phyloP scores from a whole-genome alignment of 2,113 vertebrate genomes.

The Progne subis region DNA sequence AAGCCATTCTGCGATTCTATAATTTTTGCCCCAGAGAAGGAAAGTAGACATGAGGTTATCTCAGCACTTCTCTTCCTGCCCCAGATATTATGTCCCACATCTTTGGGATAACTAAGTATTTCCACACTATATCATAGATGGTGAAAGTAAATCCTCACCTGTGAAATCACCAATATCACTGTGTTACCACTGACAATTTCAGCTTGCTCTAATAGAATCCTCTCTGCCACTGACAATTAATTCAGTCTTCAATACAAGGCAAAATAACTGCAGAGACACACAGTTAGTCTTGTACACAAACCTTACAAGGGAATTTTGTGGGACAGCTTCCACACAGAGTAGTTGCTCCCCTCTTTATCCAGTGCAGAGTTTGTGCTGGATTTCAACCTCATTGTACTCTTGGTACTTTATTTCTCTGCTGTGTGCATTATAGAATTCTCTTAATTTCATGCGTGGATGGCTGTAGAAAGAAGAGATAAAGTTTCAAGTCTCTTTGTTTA shows the following conservation, averaged over 20 bases:
- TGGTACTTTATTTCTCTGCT: not conserved
- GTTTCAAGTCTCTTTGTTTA: conserved; percentile 29
- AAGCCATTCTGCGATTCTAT: too few relatives aligned
- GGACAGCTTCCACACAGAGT: not conserved
- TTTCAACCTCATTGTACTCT: not conserved
- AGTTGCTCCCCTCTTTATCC: not conserved
- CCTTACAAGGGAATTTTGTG: not conserved
- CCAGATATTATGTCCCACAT: not conserved
- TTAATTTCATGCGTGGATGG: conserved; percentile 5
- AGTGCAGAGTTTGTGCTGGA: not conserved
- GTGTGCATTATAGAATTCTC: not conserved
- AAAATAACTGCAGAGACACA: not conserved
- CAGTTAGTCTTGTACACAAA: not conserved
- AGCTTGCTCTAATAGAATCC: not conserved
- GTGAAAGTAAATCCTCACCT: not conserved
- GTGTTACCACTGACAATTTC: not conserved
- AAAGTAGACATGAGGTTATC: not conserved
- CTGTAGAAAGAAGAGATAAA: conserved; percentile 22
- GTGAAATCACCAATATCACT: not conserved
- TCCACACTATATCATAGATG: not conserved
- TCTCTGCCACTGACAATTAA: not conserved
- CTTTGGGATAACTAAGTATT: not conserved
- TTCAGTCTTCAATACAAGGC: not conserved
- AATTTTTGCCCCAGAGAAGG: not conserved
- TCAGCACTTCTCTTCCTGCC: not conserved